phyloP scores from a whole-genome alignment of 1,140 invertebrate species.

The Drosophila pseudoananassae region DNA sequence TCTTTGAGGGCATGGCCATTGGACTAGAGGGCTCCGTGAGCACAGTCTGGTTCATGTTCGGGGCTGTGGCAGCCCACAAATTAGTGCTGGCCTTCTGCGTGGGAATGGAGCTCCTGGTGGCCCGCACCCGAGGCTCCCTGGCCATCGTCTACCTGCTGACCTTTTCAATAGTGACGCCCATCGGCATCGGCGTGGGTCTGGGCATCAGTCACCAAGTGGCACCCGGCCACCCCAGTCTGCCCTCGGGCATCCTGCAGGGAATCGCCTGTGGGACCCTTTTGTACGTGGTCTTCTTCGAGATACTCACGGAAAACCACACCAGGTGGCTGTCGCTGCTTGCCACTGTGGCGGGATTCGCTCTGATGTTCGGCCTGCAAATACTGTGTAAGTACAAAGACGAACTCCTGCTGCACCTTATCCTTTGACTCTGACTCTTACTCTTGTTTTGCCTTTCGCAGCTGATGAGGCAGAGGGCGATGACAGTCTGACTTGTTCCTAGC shows the following conservation, averaged over 20 bases:
- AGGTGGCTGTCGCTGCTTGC: conserved; percentile 89
- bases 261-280: conserved; percentile 94
- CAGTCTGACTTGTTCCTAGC: conserved; percentile 50
- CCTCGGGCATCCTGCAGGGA: conserved; percentile 90
- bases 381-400: conserved; percentile 88
- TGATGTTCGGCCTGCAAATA: conserved; percentile 91
- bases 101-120: conserved; percentile 90
- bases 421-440: conserved; percentile 1
- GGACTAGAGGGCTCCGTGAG: conserved; percentile 89
- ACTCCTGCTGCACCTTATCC: neutral
- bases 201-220: conserved; percentile 86
- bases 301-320: conserved; percentile 90
- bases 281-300: conserved; percentile 96
- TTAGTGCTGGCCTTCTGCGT: conserved; percentile 95
- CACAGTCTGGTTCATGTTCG: conserved; percentile 92
- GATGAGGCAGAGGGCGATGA: conserved; percentile 69
- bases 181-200: conserved; percentile 91
- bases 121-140: conserved; percentile 87
- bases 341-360: conserved; percentile 89
- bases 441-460: conserved; percentile 35
- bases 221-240: conserved; percentile 86
- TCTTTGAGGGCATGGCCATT: conserved; percentile 96
- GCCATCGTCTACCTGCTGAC: conserved; percentile 89
- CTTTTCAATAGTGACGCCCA: conserved; percentile 91
- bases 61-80: conserved; percentile 95